These are phyloP conservation scores for Calameuta idolon DNA, from an alignment of 2,888 invertebrate genomes.

Conservation along the genomic window DNA sequence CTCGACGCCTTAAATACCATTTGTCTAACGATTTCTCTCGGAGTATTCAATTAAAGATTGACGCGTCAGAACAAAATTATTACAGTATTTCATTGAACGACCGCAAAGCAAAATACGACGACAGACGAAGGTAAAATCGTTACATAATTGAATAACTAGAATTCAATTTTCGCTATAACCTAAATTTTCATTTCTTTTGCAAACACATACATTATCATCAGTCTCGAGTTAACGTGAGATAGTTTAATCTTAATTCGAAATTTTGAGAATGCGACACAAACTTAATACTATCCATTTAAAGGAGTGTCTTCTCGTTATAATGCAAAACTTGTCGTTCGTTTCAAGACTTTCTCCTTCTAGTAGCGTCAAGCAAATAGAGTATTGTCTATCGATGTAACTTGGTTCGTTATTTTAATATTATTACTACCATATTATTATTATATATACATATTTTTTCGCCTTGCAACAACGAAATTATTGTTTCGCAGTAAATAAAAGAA, in stretches of 20 bases:
- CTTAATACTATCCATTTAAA: not conserved
- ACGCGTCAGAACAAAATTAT: not conserved
- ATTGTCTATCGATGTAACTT: conserved; percentile 4
- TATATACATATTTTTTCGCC: not conserved
- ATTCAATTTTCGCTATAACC: not conserved
- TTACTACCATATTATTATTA: not conserved
- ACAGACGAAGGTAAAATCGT: not conserved
- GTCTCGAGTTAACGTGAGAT: not conserved
- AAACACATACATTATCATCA: not conserved
- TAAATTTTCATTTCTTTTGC: not conserved
- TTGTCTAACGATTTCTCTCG: not conserved
- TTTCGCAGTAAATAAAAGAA: not conserved
- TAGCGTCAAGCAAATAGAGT: not conserved
- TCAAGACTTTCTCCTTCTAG: not conserved
- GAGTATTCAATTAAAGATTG: not conserved
- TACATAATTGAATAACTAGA: not conserved
- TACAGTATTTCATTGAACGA: not conserved
- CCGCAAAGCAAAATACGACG: not conserved
- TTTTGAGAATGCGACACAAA: not conserved
- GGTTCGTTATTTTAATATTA: not conserved
- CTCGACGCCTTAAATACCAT: not conserved
- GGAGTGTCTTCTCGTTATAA: not conserved
- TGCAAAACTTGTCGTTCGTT: conserved; percentile 1
- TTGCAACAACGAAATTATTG: not conserved
- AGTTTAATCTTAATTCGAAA: not conserved